phyloP scores from a whole-genome alignment of 2,888 invertebrate genomes.

The Galeopsomyia nigrocyanea region DNA sequence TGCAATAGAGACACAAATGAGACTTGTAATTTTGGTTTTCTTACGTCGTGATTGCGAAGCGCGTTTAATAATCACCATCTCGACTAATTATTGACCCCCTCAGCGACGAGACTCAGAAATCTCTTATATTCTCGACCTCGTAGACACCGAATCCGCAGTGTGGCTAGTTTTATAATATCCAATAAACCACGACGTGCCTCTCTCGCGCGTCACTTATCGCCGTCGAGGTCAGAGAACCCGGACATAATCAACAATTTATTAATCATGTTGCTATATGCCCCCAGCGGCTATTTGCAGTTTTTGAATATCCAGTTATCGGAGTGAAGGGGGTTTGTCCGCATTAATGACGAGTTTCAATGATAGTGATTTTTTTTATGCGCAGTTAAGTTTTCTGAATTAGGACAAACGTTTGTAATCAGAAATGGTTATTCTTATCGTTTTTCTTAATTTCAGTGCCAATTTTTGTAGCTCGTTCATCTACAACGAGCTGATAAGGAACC shows the following conservation, averaged over 20 bases:
- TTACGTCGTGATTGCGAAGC: not conserved
- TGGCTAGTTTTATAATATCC: too few relatives aligned
- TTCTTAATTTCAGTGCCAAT: too few relatives aligned
- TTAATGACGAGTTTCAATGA: too few relatives aligned
- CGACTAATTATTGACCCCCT: not conserved
- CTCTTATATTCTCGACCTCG: not conserved
- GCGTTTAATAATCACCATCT: not conserved
- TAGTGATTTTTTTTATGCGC: too few relatives aligned
- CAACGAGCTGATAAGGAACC: too few relatives aligned
- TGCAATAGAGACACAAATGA: constrained; percentile 66
- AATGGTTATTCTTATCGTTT: too few relatives aligned
- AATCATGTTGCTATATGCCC: not conserved
- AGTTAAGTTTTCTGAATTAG: too few relatives aligned
- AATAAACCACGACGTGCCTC: not conserved
- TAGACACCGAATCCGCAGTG: too few relatives aligned
- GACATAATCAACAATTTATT: not conserved
- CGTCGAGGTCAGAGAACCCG: constrained; percentile 15
- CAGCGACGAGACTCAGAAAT: not conserved
- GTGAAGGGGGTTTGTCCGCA: too few relatives aligned
- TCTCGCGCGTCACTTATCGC: not conserved
- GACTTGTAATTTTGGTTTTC: constrained; percentile 12
- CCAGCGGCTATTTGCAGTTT: constrained; percentile 7
- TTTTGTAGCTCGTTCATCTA: too few relatives aligned
- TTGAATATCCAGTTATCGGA: too few relatives aligned
- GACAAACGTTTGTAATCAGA: too few relatives aligned